phyloP scores from a whole-genome alignment of 2,113 vertebrate species.

The Gulo gulo region DNA sequence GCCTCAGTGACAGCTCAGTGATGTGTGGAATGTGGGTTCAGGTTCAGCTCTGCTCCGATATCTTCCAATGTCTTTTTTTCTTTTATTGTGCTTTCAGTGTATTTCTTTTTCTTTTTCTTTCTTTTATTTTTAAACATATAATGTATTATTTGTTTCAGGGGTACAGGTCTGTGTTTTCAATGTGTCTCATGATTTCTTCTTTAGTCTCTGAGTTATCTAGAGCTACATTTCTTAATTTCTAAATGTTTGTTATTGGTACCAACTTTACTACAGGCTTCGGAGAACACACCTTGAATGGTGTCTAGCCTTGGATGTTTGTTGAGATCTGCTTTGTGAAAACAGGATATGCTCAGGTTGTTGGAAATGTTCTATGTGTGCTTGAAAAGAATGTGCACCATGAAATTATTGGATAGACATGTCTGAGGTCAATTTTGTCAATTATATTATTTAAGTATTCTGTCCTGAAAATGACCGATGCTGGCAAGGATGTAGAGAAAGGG shows the following conservation, averaged over 20 bases:
- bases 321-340: not conserved
- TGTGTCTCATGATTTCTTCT: not conserved
- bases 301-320: not conserved
- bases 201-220: not conserved
- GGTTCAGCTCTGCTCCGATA: not conserved
- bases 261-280: not conserved
- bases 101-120: too few relatives aligned
- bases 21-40: not conserved
- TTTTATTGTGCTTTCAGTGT: too few relatives aligned
- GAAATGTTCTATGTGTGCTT: not conserved
- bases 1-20: not conserved
- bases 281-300: not conserved
- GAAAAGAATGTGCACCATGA: not conserved
- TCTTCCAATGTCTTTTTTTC: not conserved
- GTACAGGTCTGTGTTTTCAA: not conserved
- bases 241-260: not conserved
- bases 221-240: not conserved
- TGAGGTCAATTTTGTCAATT: not conserved
- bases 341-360: not conserved
- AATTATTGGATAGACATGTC: not conserved
- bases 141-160: too few relatives aligned
- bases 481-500: too few relatives aligned
- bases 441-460: not conserved
- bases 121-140: too few relatives aligned
- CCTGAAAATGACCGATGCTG: not conserved